Base-by-base conservation (phyloP, 2,888 invertebrate species). In the Metopia argyrocephala region DNA sequence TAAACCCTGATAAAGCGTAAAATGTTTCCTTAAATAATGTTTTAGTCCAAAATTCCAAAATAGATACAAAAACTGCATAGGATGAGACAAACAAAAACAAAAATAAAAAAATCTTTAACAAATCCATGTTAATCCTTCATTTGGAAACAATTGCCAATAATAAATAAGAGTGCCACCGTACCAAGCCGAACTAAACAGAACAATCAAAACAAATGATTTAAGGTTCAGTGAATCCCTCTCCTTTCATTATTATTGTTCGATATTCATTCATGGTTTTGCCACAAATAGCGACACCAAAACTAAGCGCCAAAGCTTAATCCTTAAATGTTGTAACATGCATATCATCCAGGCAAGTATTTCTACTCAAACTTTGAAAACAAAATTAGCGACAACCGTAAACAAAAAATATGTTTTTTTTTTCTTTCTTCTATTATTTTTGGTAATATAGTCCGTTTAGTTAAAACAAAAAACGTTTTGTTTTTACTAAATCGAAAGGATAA, bases 151-250 rank as follows among this genome's bases (percentile, higher is more conserved):
- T 21, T 64, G 45, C 1, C 64, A 65, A 61, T 38, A 54, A 54
- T 12, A 73, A 64, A 62, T 50, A 62, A 31, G 28, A 48, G 45
- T 12, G 27, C 2, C 38, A 38, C 15, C 23, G 59, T 20, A 28
- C 9, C 15, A 59, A 65, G 20, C 27, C 52, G 12, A 68, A 56
- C 15, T 21, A 21, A 65, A 64, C 50, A 15, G 65, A 70, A 74
- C 78, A 81, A 74, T 78, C 78, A 78, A 69, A 81, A 74, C 78
- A 69, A 70, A 81, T 81, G 69, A 76, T 76, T 80, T 80, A 68
- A 69, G 76, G 76, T 74, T 74, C 80, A 80, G 59, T 80, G 80
- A 76, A 54, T 38, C 38, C 38, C 15, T 38, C 38, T 2, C 38
- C 12, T 38, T 12, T 38, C 15, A 15, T 38, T 82, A 59, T 70